A percentile compares a stretch with the other conserved stretches of the same genome.
These are phyloP conservation scores for Cercocebus atys DNA, from an alignment of 2,113 vertebrate genomes.

Conservation along the genomic window DNA sequence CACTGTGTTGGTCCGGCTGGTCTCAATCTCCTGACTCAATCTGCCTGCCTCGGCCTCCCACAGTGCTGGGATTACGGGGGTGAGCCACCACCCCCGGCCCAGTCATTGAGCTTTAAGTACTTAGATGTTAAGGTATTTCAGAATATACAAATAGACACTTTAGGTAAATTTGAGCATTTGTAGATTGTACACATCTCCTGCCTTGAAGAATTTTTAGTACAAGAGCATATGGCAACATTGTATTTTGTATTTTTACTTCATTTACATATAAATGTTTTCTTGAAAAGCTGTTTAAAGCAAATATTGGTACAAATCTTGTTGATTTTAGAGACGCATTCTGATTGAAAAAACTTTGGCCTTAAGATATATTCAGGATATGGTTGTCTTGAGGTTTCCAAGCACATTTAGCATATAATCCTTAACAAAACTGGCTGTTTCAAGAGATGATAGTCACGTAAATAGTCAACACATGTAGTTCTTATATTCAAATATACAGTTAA, in stretches of 20 bases:
- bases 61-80: no score
- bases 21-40: no score
- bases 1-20: no score
- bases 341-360: neutral
- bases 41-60: no score
- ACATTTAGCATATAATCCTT: neutral
- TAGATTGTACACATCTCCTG: neutral
- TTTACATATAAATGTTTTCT: conserved; percentile 29
- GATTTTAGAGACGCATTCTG: conserved; percentile 17
- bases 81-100: no score
- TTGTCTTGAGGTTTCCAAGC: neutral
- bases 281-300: conserved; percentile 40
- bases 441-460: neutral
- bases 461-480: neutral
- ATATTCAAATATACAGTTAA: neutral
- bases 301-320: conserved; percentile 1
- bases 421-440: neutral
- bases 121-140: neutral
- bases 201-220: conserved; percentile 39
- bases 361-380: neutral
- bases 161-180: neutral
- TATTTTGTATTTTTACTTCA: conserved; percentile 37
- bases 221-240: neutral
- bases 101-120: neutral
- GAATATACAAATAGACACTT: neutral